Evolutionary conservation across 30 jellyfish, hydroid and myxozoan species (phyloP).

Genomic region (Turritopsis rubra): DNA sequence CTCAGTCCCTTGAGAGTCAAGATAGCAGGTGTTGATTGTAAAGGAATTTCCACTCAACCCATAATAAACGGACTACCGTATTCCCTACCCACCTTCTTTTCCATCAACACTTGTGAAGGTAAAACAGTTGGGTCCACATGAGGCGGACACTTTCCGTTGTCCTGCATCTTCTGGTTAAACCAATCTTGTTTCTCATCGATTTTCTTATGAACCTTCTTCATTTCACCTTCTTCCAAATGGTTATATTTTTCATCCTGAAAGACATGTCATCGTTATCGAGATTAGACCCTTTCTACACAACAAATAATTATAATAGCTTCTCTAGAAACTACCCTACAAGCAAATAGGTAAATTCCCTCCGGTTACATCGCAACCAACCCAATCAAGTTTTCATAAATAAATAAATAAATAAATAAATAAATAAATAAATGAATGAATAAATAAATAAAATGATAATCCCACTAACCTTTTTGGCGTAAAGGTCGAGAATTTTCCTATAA

Average conservation of each 20-base stretch:
- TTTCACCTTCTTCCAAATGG: constrained; percentile 80
- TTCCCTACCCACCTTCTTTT: constrained; percentile 39
- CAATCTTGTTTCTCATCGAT: constrained; percentile 69
- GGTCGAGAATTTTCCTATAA: constrained; percentile 62
- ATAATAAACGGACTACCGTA: not conserved
- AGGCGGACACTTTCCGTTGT: constrained; percentile 44
- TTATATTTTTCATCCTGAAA: constrained; percentile 64
- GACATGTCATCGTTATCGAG: too few relatives aligned
- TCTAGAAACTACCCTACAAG: not conserved
- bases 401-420: too few relatives aligned
- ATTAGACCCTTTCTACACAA: not conserved
- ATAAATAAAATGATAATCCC: too few relatives aligned
- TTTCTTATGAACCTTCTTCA: constrained; percentile 59
- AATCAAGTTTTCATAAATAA: too few relatives aligned
- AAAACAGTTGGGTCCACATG: constrained; percentile 48
- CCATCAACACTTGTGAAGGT: constrained; percentile 58
- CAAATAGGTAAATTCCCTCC: too few relatives aligned
- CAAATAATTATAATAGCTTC: not conserved
- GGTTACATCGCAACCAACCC: too few relatives aligned
- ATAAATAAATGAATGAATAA: too few relatives aligned
- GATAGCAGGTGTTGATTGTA: too few relatives aligned
- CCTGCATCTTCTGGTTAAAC: constrained; percentile 72
- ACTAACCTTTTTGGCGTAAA: constrained; percentile 60
- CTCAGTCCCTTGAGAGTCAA: too few relatives aligned
- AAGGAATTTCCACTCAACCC: not conserved